Conservation (phyloP, 2,888 invertebrate genomes). For the Erebia aethiops region DNA sequence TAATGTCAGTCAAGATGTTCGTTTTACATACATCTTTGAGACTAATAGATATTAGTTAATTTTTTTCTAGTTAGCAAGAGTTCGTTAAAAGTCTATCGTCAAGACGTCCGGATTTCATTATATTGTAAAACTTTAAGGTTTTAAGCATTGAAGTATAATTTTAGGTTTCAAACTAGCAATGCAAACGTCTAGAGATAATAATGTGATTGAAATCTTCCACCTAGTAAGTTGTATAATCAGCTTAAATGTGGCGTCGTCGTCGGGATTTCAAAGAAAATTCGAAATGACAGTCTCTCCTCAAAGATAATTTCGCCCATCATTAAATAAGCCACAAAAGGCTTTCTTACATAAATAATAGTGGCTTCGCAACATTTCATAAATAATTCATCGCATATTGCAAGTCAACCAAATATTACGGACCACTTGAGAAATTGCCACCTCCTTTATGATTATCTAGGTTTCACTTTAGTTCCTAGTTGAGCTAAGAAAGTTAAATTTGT, state of each 20-base stretch:
- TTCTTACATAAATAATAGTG: constrained; percentile 25
- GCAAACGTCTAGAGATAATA: background rate
- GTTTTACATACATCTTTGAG: too few relatives aligned
- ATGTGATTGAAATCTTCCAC: constrained; percentile 18
- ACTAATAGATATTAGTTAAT: too few relatives aligned
- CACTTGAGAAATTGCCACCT: constrained; percentile 12
- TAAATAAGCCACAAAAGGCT: constrained; percentile 26
- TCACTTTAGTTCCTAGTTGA: background rate
- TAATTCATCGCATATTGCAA: constrained; percentile 15
- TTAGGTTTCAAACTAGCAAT: background rate
- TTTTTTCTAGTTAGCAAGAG: too few relatives aligned
- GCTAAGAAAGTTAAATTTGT: background rate
- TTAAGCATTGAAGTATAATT: too few relatives aligned
- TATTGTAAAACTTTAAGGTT: too few relatives aligned
- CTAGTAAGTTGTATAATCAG: constrained; percentile 19
- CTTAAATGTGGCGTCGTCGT: constrained; percentile 1
- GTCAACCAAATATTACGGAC: constrained; percentile 16
- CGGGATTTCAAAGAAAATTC: constrained; percentile 20
- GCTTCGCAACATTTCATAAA: constrained; percentile 26
- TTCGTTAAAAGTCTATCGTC: too few relatives aligned
- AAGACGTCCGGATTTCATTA: too few relatives aligned
- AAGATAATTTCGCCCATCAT: constrained; percentile 28
- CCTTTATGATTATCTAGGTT: constrained; percentile 17
- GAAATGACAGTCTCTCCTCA: constrained; percentile 27
- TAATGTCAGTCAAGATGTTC: too few relatives aligned